Percentiles rank a stretch among this genome's conserved stretches.
Evolutionary conservation across 1,140 invertebrate species (phyloP).

Genomic region (Danaus plexippus): DNA sequence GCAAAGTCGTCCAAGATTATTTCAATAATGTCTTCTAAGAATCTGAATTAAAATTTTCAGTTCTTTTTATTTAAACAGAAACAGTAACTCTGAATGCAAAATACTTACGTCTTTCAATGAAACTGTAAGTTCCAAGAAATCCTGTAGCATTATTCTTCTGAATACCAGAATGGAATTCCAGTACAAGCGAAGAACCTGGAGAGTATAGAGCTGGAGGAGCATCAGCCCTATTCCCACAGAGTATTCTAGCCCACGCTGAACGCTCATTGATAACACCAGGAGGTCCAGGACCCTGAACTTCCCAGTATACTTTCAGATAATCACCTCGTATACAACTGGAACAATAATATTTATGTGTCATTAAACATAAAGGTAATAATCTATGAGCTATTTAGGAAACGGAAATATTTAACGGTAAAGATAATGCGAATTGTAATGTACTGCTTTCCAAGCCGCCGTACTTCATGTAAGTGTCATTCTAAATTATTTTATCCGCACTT

Average conservation of each 20-base stretch:
- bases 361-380: neutral
- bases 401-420: too few species aligned
- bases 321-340: slow-evolving; percentile 83
- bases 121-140: slow-evolving; percentile 85
- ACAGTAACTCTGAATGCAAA: slow-evolving; percentile 1
- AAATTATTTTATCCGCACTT: slow-evolving; percentile 11
- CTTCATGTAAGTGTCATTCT: neutral
- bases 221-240: slow-evolving; percentile 82
- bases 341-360: slow-evolving; percentile 25
- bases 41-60: too few species aligned
- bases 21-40: too few species aligned
- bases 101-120: slow-evolving; percentile 86
- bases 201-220: slow-evolving; percentile 85
- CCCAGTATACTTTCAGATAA: slow-evolving; percentile 84
- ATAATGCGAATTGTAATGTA: too few species aligned
- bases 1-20: slow-evolving; percentile 1
- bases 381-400: too few species aligned
- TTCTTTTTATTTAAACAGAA: neutral
- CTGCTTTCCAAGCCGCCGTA: too few species aligned
- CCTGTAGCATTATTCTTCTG: slow-evolving; percentile 76
- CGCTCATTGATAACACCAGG: slow-evolving; percentile 83
- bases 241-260: slow-evolving; percentile 80
- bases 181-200: slow-evolving; percentile 82
- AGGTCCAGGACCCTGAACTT: slow-evolving; percentile 71
- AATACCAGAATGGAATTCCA: slow-evolving; percentile 84